Conservation (phyloP, 2,113 vertebrate species). For the Zingel zingel region DNA sequence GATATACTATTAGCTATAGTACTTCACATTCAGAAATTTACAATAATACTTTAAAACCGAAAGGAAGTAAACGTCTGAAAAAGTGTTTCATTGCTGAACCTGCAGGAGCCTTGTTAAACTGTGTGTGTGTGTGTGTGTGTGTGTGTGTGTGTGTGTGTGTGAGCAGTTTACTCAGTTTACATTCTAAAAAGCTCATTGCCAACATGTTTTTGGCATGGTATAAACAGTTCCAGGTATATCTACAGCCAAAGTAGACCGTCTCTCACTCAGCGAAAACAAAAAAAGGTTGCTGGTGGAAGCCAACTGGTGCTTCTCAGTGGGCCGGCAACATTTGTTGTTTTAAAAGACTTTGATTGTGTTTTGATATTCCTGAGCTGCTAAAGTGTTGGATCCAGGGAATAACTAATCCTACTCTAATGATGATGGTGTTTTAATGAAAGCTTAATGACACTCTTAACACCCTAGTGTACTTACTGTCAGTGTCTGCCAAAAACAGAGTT, state of each 20-base stretch:
- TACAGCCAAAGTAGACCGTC: background rate
- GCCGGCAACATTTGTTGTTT: slow-evolving; percentile 58
- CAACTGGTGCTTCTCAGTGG: slow-evolving; percentile 31
- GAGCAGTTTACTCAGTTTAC: background rate
- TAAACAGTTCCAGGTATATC: background rate
- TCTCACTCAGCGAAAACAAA: background rate
- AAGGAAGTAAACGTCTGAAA: background rate
- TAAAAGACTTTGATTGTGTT: slow-evolving; percentile 78
- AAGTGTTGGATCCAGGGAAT: slow-evolving; percentile 67
- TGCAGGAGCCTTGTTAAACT: background rate
- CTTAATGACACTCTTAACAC: slow-evolving; percentile 77
- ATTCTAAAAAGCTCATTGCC: slow-evolving; percentile 4
- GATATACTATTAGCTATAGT: too few relatives aligned
- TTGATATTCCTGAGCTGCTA: slow-evolving; percentile 73
- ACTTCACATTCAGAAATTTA: too few relatives aligned
- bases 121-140: background rate
- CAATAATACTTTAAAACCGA: too few relatives aligned
- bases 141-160: background rate
- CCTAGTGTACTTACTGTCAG: slow-evolving; percentile 63
- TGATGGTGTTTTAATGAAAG: slow-evolving; percentile 83
- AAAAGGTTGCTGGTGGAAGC: background rate
- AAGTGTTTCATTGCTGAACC: too few relatives aligned
- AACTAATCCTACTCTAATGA: slow-evolving; percentile 80
- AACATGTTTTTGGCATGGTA: background rate
- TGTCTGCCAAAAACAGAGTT: slow-evolving; percentile 59